Conservation (phyloP, 1,140 invertebrate genomes). For the Zaprionus capensis region DNA sequence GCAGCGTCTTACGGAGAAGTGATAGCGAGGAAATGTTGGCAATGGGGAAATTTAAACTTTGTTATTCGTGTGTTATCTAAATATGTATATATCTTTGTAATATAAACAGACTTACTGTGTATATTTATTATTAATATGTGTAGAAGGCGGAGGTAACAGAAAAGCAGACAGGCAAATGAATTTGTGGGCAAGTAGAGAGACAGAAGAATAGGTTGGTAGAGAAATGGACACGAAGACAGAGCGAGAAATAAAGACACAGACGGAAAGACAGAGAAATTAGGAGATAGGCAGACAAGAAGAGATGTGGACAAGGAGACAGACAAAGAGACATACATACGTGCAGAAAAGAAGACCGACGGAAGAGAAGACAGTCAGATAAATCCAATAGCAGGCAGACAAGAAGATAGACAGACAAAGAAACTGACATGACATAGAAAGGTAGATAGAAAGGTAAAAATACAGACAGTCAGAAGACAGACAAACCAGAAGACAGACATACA, state of each 20-base stretch:
- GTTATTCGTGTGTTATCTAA: constrained; percentile 2
- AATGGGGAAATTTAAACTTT: not conserved
- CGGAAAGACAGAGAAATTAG: not conserved
- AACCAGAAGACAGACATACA: not conserved
- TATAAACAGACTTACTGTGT: not conserved
- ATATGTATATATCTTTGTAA: not conserved
- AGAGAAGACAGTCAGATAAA: too few relatives aligned
- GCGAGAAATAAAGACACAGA: not conserved
- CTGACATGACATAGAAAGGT: too few relatives aligned
- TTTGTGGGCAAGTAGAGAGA: not conserved
- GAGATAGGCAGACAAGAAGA: not conserved
- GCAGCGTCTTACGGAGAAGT: constrained; percentile 23
- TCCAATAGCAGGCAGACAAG: not conserved
- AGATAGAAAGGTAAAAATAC: not conserved
- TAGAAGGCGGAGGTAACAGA: too few relatives aligned
- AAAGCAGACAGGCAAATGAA: not conserved
- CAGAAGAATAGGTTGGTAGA: not conserved
- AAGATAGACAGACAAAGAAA: not conserved
- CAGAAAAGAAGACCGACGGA: too few relatives aligned
- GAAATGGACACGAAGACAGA: not conserved
- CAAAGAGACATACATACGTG: too few relatives aligned
- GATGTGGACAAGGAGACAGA: not conserved
- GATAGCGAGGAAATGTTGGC: not conserved
- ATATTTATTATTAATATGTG: not conserved
- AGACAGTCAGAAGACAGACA: too few relatives aligned